Conservation (phyloP, 2,797 vertebrate genomes). For the Tragelaphus eurycerus region DNA sequence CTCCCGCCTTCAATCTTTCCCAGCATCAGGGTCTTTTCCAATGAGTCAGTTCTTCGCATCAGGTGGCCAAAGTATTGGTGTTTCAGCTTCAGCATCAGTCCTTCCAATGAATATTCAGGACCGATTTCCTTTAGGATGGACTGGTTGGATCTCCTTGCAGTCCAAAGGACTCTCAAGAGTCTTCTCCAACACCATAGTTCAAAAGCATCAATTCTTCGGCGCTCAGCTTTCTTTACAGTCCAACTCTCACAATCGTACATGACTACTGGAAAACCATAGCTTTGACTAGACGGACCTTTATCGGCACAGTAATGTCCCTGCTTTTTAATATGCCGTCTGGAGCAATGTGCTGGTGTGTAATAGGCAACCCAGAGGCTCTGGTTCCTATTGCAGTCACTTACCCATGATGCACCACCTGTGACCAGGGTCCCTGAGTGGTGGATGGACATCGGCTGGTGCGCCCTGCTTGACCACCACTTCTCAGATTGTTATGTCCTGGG, state of each 20-base stretch:
- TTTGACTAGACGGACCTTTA: neutral
- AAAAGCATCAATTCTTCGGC: neutral
- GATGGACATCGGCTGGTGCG: neutral
- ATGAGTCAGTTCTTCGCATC: neutral
- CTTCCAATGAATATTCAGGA: neutral
- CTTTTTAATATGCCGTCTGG: neutral
- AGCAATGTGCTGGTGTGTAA: neutral
- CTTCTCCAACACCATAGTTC: neutral
- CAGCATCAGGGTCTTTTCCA: neutral
- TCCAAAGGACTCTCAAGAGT: neutral
- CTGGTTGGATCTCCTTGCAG: neutral
- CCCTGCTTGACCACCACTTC: neutral
- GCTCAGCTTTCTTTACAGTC: neutral
- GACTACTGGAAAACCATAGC: neutral
- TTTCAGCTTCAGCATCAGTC: neutral
- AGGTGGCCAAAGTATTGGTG: neutral
- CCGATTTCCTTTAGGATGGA: neutral
- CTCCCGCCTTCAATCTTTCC: neutral
- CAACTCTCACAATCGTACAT: neutral
- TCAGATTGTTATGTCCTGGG: neutral
- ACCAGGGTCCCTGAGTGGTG: neutral
- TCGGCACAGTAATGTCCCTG: neutral
- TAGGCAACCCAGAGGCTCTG: neutral
- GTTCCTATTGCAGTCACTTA: neutral
- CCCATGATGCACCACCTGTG: fast-evolving